Base-by-base conservation (phyloP, 2,888 invertebrate genomes). In the Malachius bipustulatus region DNA sequence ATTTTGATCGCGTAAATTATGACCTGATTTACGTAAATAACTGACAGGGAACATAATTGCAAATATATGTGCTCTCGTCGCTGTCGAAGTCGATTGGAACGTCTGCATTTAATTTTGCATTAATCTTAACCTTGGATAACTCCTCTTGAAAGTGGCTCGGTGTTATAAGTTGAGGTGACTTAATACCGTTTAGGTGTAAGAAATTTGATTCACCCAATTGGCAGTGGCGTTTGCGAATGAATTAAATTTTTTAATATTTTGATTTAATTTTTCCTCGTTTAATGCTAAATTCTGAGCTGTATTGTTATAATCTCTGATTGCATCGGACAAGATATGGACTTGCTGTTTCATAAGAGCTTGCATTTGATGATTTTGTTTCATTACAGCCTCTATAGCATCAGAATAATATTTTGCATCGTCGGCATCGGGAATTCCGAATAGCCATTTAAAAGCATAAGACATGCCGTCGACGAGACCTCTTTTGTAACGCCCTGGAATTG, bases 321-420 rank as follows among this genome's bases (percentile, higher is more conserved):
- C 39, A 4, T 43, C 40, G 2, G 47, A 45, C 11, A 48, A 40
- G 4, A 49, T 39, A 8, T 42, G 37, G 13, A 48, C 35, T 38
- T 48, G 46, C 40, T 46, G 42, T 41, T 48, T 42, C 37, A 48
- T 39, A 9, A 46, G 32, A 8, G 32, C 32, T 26, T 45, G 40
- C 2, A 34, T 42, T 30, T 45, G 36, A 14, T 41, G 42, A 26
- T 45, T 44, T 26, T 40, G 37, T 8, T 37, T n/a, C 9, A 40
- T 3, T 16, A 45, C n/a, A 4, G 32, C 14, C 31, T 39, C 35
- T 9, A 46, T 46, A 1, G 41, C 34, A 19, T 40, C 40, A 10
- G 34, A 16, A n/a, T n/a, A n/a, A n/a, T n/a, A n/a, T n/a, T n/a
- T n/a, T n/a, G n/a, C n/a, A n/a, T n/a, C n/a, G n/a, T 42, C 41